Base-by-base conservation (phyloP, 2,888 invertebrate species). In the Oscheius myriophilus region DNA sequence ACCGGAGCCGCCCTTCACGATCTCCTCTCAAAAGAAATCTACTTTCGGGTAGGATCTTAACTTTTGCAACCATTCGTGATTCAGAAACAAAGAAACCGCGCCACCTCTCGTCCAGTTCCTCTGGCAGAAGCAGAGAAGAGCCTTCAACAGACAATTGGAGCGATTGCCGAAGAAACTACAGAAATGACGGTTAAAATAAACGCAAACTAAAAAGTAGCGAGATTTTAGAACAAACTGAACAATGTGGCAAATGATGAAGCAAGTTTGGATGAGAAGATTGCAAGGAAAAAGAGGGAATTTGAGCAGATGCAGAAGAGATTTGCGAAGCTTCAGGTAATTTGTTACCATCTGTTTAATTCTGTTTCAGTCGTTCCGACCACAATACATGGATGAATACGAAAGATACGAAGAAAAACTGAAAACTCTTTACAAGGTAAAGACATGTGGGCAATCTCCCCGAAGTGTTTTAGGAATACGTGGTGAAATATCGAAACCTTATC, bases 321-420 rank as follows among this genome's bases (percentile, higher is more conserved):
- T 55, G 92, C 93, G 84, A 94, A 96, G 0, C 89, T 98, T 80
- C 93, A 95, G 88, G 95, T 82, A 43, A n/a, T 46, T 43, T 11
- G n/a, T 18, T 21, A 4, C 7, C n/a, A n/a, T 45, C 67, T 16
- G 12, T 2, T 33, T 2, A 52, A 51, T 18, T 18, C 67, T 26
- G 42, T 69, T 78, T 69, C 70, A 83, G 80, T 65, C 78, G 41
- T 84, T 86, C 64, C 83, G 93, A 61, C 97, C 97, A 0, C 96
- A 95, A 0, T 97, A 96, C 87, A 92, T 96, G 90, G 94, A 95
- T 82, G 97, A 98, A 88, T 93, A 95, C 87, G 93, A 94, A 70
- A 91, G 92, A 57, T 89, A 94, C 63, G 96, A 98, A 88, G 89
- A 90, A 51, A 94, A 95, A 86, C 88, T 97, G 21, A 92, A 93